Evolutionary conservation across 2,888 invertebrate genomes (phyloP).

Genomic region (Meandrusa payeni): DNA sequence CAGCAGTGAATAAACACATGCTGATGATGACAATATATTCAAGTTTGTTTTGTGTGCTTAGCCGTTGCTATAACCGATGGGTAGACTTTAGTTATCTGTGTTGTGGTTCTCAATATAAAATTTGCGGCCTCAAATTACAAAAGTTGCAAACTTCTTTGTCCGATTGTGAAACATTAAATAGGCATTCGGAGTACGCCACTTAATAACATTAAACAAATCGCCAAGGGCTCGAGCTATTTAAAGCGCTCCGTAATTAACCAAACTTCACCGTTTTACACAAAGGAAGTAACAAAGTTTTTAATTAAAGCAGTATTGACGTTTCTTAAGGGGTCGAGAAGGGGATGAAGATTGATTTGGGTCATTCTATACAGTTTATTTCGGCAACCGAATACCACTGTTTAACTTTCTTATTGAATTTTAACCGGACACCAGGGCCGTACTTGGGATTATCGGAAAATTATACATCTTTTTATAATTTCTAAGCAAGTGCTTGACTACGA

Average conservation of each 20-base stretch:
- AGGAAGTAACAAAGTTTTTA: conserved; percentile 36
- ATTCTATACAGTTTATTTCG: conserved; percentile 23
- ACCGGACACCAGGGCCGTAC: not conserved
- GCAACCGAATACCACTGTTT: conserved; percentile 16
- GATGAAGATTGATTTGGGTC: conserved; percentile 34
- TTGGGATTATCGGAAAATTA: too few species aligned
- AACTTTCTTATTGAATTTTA: conserved; percentile 18
- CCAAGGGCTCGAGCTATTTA: conserved; percentile 30
- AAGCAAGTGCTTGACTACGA: too few species aligned
- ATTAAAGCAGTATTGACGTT: conserved; percentile 39
- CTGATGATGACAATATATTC: too few species aligned
- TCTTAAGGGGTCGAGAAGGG: conserved; percentile 24
- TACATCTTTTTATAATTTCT: too few species aligned
- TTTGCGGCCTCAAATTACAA: conserved; percentile 4
- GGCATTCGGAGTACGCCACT: conserved; percentile 26
- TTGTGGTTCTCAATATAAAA: conserved; percentile 1
- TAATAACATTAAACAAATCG: conserved; percentile 34
- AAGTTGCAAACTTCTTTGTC: conserved; percentile 16
- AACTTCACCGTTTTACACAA: conserved; percentile 34
- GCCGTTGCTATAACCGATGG: too few species aligned
- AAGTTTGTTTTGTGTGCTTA: too few species aligned
- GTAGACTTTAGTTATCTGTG: not conserved
- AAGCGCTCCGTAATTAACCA: conserved; percentile 34
- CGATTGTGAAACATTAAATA: conserved; percentile 16
- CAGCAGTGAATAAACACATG: too few species aligned